Conservation (phyloP, 2,888 invertebrate species). For the Rhagium mordax region DNA sequence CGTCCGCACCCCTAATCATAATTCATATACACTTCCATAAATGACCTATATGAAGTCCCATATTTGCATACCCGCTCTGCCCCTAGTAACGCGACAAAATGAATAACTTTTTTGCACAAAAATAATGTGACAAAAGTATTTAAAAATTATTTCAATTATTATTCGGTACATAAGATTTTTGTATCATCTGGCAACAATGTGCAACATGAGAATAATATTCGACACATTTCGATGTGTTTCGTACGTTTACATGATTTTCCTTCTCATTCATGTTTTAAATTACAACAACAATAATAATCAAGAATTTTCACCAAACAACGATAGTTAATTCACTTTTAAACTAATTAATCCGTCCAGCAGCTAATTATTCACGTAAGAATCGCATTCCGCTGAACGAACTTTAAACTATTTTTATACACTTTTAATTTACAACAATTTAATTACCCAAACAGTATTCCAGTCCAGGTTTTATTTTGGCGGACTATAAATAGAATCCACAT, state of each 20-base stretch:
- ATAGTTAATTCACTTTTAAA: neutral
- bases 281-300: conserved; percentile 14
- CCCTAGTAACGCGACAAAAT: too few relatives aligned
- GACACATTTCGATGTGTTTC: neutral
- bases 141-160: too few relatives aligned
- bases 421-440: conserved; percentile 27
- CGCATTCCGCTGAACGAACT: neutral
- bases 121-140: too few relatives aligned
- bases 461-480: conserved; percentile 18
- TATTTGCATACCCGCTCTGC: too few relatives aligned
- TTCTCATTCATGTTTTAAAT: neutral
- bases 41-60: too few relatives aligned
- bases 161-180: too few relatives aligned
- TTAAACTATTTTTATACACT: conserved; percentile 23
- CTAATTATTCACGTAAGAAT: neutral
- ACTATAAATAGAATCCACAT: conserved; percentile 32
- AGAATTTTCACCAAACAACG: neutral
- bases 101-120: too few relatives aligned
- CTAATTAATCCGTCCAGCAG: neutral
- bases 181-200: neutral
- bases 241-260: neutral
- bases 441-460: conserved; percentile 28
- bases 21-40: too few relatives aligned
- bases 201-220: neutral
- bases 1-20: too few relatives aligned